Percentiles rank a stretch among this genome's conserved stretches.
phyloP scores from a whole-genome alignment of 1,140 invertebrate genomes.

The Trinorchestia longiramus region DNA sequence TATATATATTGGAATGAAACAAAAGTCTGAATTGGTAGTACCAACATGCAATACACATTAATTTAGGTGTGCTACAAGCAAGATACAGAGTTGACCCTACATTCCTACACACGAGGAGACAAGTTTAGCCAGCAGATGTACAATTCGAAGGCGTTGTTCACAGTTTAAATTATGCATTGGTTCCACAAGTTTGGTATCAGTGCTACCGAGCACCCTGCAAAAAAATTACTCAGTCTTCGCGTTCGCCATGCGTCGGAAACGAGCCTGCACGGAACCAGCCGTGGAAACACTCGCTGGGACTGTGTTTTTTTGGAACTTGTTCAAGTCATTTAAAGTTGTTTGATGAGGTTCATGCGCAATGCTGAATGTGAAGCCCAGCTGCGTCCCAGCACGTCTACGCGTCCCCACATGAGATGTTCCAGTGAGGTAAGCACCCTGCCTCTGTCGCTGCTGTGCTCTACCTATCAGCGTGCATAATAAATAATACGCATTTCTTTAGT shows the following conservation, averaged over 20 bases:
- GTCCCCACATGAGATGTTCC: too few relatives aligned
- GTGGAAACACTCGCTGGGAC: not conserved
- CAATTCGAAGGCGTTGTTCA: not conserved
- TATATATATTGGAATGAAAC: too few relatives aligned
- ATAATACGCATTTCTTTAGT: too few relatives aligned
- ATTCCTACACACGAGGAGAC: not conserved
- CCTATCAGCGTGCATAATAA: too few relatives aligned
- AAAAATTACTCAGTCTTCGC: not conserved
- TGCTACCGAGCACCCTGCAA: not conserved
- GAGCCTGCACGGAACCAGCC: not conserved
- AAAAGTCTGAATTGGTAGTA: too few relatives aligned
- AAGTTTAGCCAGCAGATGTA: not conserved
- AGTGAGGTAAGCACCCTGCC: too few relatives aligned
- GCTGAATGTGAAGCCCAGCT: conserved; percentile 18
- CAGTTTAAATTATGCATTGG: conserved; percentile 45
- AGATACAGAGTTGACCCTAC: not conserved
- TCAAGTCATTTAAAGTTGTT: conserved; percentile 39
- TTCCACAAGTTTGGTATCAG: conserved; percentile 20
- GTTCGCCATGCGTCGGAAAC: not conserved
- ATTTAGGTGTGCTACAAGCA: too few relatives aligned
- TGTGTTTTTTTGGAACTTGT: not conserved
- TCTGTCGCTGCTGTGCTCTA: too few relatives aligned
- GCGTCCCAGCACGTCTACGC: not conserved
- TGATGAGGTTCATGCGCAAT: conserved; percentile 19
- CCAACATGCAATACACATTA: too few relatives aligned